phyloP scores from a whole-genome alignment of 1,140 invertebrate genomes.

The Micrasema minimum region DNA sequence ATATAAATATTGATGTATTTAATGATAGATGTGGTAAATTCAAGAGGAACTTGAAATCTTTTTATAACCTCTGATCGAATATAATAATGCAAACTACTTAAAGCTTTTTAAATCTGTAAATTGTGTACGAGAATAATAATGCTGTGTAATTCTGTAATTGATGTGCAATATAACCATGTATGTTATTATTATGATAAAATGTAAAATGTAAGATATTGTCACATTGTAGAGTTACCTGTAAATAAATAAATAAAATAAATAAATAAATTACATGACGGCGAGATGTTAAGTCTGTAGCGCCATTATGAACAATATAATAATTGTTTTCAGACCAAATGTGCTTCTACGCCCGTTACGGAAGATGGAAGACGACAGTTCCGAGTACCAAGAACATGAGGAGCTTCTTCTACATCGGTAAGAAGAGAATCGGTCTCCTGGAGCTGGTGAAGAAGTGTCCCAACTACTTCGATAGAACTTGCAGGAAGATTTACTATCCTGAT shows the following conservation, averaged over 20 bases:
- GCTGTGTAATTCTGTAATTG: no score
- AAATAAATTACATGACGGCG: background rate
- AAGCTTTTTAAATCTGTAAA: no score
- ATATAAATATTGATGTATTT: no score
- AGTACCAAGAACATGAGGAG: background rate
- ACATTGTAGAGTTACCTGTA: no score
- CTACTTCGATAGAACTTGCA: background rate
- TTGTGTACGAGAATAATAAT: no score
- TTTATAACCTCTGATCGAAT: no score
- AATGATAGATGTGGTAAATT: no score
- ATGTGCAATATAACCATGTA: no score
- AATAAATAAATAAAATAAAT: background rate
- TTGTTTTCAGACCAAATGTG: slow-evolving; percentile 5
- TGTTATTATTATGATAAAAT: no score
- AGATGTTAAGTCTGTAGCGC: background rate
- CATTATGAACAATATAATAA: background rate
- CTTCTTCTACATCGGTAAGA: slow-evolving; percentile 14
- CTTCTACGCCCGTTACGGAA: background rate
- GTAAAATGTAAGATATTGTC: no score
- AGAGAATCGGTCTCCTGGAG: slow-evolving; percentile 1
- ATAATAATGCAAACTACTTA: no score
- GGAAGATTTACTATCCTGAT: slow-evolving; percentile 8
- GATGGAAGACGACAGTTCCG: background rate
- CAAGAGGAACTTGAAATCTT: no score
- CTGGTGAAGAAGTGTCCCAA: slow-evolving; percentile 19